These are phyloP conservation scores for Hydraecia micacea DNA, from an alignment of 2,888 invertebrate species.

Conservation along the genomic window DNA sequence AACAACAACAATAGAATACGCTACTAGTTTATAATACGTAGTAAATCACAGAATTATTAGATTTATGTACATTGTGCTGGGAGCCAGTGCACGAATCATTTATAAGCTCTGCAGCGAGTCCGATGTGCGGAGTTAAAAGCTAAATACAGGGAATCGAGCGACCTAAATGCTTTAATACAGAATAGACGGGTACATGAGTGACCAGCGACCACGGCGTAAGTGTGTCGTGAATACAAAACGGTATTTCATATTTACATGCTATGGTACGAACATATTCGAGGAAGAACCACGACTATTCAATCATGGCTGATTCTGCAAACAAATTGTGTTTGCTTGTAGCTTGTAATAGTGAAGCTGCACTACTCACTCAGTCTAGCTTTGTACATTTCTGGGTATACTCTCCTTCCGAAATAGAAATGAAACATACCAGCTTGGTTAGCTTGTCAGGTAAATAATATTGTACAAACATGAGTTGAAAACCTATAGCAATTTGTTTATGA, in stretches of 20 bases:
- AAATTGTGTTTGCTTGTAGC: conserved; percentile 33
- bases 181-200: conserved; percentile 44
- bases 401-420: background rate
- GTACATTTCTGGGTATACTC: background rate
- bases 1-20: conserved; percentile 37
- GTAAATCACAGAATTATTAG: conserved; percentile 60
- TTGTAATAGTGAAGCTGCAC: conserved; percentile 20
- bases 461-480: background rate
- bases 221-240: conserved; percentile 59
- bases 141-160: conserved; percentile 68
- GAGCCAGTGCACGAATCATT: conserved; percentile 61
- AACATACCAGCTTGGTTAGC: background rate
- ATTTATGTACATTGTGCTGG: conserved; percentile 50
- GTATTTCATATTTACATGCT: conserved; percentile 58
- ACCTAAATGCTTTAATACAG: conserved; percentile 70
- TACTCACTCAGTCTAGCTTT: conserved; percentile 13
- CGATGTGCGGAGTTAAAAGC: conserved; percentile 60
- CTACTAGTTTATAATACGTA: conserved; percentile 26
- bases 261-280: conserved; percentile 34
- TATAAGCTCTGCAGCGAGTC: conserved; percentile 57
- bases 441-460: background rate
- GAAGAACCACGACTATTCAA: conserved; percentile 46
- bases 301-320: conserved; percentile 39
- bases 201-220: conserved; percentile 45
- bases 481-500: background rate